Conservation (phyloP, 2,113 vertebrate genomes). For the Reinhardtius hippoglossoides region DNA sequence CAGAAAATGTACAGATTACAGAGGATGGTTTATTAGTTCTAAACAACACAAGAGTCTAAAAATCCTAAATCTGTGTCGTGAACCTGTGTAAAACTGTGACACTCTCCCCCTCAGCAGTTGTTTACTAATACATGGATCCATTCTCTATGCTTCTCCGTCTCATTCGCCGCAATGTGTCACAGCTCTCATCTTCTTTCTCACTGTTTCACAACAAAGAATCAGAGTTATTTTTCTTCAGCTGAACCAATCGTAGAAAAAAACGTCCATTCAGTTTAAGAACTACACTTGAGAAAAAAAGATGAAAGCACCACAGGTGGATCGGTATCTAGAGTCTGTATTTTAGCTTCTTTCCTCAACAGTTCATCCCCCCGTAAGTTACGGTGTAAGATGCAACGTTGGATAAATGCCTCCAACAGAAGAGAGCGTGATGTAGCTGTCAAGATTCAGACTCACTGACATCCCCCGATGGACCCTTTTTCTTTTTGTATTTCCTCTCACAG, state of each 20-base stretch:
- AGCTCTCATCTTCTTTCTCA: constrained; percentile 22
- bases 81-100: constrained; percentile 4
- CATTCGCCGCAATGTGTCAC: constrained; percentile 18
- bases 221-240: constrained; percentile 18
- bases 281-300: constrained; percentile 2
- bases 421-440: constrained; percentile 56
- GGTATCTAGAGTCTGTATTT: background rate
- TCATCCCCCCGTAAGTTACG: constrained; percentile 10
- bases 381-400: constrained; percentile 31
- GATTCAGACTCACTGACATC: constrained; percentile 54
- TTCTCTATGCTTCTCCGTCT: constrained; percentile 13
- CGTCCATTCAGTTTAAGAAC: constrained; percentile 36
- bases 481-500: constrained; percentile 65
- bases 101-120: background rate
- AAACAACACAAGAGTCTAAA: background rate
- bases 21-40: background rate
- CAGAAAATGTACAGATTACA: background rate
- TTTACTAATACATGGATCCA: background rate
- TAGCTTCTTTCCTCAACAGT: constrained; percentile 16
- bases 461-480: constrained; percentile 45
- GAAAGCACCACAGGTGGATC: constrained; percentile 3
- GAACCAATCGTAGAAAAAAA: constrained; percentile 14
- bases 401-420: constrained; percentile 56
- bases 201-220: constrained; percentile 16
- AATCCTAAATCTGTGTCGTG: background rate